Evolutionary conservation across 2,113 vertebrate genomes (phyloP), one percentile per base, ranked within the genome.

Genomic region (Ia io): DNA sequence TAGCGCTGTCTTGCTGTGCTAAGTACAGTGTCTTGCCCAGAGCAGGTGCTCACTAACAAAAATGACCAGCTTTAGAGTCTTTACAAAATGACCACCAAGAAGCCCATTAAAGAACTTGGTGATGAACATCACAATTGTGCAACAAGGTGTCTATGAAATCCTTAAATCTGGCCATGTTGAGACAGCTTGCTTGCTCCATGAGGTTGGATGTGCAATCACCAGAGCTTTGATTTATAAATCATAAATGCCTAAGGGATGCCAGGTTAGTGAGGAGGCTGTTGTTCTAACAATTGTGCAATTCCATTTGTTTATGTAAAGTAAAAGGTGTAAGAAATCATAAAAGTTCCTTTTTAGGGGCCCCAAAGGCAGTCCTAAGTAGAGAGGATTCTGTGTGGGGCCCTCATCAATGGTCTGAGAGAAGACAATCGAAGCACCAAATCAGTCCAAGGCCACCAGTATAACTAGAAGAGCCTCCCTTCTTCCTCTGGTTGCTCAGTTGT

Each of bases 201-300:
- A 91, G 32, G 22, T 69, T 23, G 59, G 30, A 61, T 82, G 16
- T 49, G 1, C 8, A 35, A 25, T 84, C 13, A 56, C 35, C 8
- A 84, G 67, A 83, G 13, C 25, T 86, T 92, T 87, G 40, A 32
- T 67, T 82, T 86, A 40, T 71, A 84, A 83, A 44, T 25, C 14
- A n/a, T 53, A 53, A 74, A 59, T 92, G 40, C 30, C 59, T 82
- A 11, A 42, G 18, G 28, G 42, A 59, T 90, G 32, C 12, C 74
- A n/a, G 44, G 37, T 13, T 59, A 25, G 69, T 28, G 23, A 3
- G 40, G 12, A 70, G 20, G 40, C 22, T 17, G 3, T 30, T 74
- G 44, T 56, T 61, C 35, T 93, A 35, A 84, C 22, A n/a, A 79
- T 2, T 82, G 9, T n/a, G 9, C 8, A 79, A 79, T 79, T 94